Percentiles rank a stretch among this genome's conserved stretches.
phyloP scores from a whole-genome alignment of 2,797 vertebrate species.

The Fundulus diaphanus region DNA sequence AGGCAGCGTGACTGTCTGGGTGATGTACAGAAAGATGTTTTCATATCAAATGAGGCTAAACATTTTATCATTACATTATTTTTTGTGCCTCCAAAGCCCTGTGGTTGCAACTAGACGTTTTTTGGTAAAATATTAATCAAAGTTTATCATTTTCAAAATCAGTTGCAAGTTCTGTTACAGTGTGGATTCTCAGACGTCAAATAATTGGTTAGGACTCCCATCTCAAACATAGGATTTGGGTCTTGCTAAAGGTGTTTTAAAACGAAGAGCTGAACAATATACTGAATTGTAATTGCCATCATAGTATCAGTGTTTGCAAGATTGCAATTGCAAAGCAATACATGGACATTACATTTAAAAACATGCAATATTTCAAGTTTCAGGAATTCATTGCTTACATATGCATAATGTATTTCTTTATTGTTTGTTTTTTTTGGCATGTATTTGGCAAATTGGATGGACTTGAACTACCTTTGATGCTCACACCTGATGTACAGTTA shows the following conservation, averaged over 20 bases:
- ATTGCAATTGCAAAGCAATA: neutral
- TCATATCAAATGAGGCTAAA: slow-evolving; percentile 14
- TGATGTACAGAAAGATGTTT: slow-evolving; percentile 18
- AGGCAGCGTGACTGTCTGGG: slow-evolving; percentile 5
- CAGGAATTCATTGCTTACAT: neutral
- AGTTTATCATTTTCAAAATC: neutral
- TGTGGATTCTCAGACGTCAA: neutral
- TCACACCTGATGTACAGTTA: neutral
- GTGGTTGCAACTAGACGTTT: neutral
- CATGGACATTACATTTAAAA: neutral
- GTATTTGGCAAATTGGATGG: neutral
- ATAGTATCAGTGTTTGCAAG: neutral
- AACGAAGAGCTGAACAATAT: neutral
- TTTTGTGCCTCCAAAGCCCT: neutral
- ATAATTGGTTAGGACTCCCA: neutral
- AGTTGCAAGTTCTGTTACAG: neutral
- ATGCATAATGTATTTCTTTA: neutral
- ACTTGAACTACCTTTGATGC: neutral
- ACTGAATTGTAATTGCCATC: neutral
- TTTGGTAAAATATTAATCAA: neutral
- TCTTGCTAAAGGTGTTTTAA: neutral
- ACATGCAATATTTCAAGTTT: neutral
- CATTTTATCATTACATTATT: slow-evolving; percentile 3
- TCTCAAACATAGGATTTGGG: neutral
- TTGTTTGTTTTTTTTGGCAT: too few relatives aligned